Percentiles rank a stretch among this genome's conserved stretches.
These are phyloP conservation scores for Teleiodes luculella DNA, from an alignment of 2,888 invertebrate species.

Conservation along the genomic window DNA sequence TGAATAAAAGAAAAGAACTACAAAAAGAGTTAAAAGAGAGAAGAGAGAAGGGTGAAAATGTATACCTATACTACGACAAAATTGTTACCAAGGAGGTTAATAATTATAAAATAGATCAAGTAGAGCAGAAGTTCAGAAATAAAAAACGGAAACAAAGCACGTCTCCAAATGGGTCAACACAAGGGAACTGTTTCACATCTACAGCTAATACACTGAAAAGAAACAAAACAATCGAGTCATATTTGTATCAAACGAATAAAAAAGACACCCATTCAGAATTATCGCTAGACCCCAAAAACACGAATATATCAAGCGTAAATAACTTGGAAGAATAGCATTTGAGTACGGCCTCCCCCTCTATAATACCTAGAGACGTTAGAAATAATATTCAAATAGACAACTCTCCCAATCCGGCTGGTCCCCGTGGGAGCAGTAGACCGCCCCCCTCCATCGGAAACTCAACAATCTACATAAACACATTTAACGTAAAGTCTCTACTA, in stretches of 20 bases:
- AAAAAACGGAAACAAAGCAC: neutral
- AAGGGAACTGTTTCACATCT: neutral
- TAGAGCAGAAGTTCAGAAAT: neutral
- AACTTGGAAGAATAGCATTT: neutral
- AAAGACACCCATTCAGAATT: neutral
- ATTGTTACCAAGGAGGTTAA: neutral
- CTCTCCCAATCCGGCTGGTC: neutral
- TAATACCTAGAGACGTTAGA: neutral
- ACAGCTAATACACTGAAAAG: neutral
- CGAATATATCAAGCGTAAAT: neutral
- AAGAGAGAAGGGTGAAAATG: neutral
- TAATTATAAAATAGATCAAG: neutral
- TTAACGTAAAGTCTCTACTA: neutral
- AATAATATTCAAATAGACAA: neutral
- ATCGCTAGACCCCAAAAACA: neutral
- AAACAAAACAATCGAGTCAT: neutral
- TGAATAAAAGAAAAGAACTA: too few species aligned
- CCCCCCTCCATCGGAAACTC: neutral
- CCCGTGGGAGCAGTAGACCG: neutral
- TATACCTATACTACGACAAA: neutral
- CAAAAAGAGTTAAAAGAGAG: neutral
- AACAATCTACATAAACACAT: neutral
- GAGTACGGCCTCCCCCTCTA: neutral
- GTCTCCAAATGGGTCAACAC: neutral
- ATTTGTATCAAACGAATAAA: neutral